A percentile compares a stretch with the other conserved stretches of the same genome.
These are phyloP conservation scores for Dimorphilus gyrociliatus DNA, from an alignment of 2,888 invertebrate species.

Conservation along the genomic window DNA sequence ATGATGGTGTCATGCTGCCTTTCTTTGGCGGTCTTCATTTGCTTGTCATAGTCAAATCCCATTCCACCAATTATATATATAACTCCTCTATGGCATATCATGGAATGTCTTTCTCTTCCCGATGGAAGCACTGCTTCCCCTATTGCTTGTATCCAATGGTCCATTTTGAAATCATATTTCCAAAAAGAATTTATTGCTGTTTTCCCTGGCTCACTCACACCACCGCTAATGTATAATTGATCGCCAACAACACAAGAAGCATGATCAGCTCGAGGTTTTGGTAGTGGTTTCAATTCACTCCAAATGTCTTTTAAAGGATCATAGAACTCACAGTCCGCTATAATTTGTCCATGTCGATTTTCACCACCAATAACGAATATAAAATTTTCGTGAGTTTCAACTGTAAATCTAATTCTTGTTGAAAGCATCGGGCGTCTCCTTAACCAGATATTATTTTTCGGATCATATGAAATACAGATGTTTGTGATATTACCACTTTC, in stretches of 20 bases:
- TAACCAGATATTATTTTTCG: slow-evolving; percentile 17
- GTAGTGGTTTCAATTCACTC: slow-evolving; percentile 15
- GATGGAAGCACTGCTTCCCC: slow-evolving; percentile 15
- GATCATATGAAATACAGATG: slow-evolving; percentile 17
- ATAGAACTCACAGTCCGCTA: slow-evolving; percentile 19
- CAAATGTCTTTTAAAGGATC: slow-evolving; percentile 20
- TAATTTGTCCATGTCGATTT: slow-evolving; percentile 13
- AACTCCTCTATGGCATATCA: slow-evolving; percentile 15
- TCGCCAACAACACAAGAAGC: slow-evolving; percentile 19
- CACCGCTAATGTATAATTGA: slow-evolving; percentile 23
- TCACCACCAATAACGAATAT: slow-evolving; percentile 17
- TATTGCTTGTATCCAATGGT: slow-evolving; percentile 16
- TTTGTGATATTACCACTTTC: slow-evolving; percentile 13
- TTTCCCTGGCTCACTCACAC: slow-evolving; percentile 7
- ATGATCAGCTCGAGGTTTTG: slow-evolving; percentile 23
- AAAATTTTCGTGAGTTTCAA: neutral
- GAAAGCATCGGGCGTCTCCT: slow-evolving; percentile 3
- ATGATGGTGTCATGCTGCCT: slow-evolving; percentile 16
- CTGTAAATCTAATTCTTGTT: neutral
- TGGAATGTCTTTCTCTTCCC: slow-evolving; percentile 21
- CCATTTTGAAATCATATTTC: slow-evolving; percentile 18
- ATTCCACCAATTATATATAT: slow-evolving; percentile 17
- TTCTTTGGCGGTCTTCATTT: too few relatives aligned
- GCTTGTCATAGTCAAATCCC: too few relatives aligned
- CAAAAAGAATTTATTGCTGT: slow-evolving; percentile 13